Evolutionary conservation across 2,797 vertebrate genomes (phyloP).

Genomic region (Dendrocincla fuliginosa): DNA sequence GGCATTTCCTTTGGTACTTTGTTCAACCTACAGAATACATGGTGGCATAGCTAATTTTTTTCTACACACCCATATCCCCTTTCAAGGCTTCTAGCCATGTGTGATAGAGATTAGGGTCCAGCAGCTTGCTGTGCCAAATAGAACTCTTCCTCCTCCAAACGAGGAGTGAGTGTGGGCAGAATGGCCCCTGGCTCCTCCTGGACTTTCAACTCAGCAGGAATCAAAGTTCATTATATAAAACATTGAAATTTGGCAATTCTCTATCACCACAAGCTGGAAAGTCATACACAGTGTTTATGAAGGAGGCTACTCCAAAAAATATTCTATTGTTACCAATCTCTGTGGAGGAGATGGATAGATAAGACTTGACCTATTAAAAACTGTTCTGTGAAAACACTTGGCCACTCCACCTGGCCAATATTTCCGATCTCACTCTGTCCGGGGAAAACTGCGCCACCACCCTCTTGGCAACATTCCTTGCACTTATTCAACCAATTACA

Average conservation of each 20-base stretch:
- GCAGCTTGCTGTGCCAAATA: not conserved
- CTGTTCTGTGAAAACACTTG: not conserved
- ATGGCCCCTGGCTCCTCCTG: not conserved
- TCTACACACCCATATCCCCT: not conserved
- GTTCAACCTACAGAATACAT: not conserved
- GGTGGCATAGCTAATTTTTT: not conserved
- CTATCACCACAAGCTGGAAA: not conserved
- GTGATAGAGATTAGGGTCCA: not conserved
- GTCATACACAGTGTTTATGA: not conserved
- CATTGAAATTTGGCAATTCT: not conserved
- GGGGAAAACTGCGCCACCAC: not conserved
- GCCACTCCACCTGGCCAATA: not conserved
- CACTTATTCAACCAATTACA: not conserved
- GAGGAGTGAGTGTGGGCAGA: not conserved
- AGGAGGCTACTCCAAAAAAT: not conserved
- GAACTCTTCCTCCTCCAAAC: not conserved
- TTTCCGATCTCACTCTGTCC: not conserved
- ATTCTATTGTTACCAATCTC: not conserved
- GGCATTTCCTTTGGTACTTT: not conserved
- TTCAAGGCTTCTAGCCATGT: not conserved
- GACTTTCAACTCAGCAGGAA: not conserved
- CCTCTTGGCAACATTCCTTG: not conserved
- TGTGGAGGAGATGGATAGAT: rapidly evolving
- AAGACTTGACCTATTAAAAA: not conserved
- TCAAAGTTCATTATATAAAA: not conserved